These are phyloP conservation scores for Psephotus haematonotus DNA, from an alignment of 2,113 vertebrate genomes.

Conservation along the genomic window DNA sequence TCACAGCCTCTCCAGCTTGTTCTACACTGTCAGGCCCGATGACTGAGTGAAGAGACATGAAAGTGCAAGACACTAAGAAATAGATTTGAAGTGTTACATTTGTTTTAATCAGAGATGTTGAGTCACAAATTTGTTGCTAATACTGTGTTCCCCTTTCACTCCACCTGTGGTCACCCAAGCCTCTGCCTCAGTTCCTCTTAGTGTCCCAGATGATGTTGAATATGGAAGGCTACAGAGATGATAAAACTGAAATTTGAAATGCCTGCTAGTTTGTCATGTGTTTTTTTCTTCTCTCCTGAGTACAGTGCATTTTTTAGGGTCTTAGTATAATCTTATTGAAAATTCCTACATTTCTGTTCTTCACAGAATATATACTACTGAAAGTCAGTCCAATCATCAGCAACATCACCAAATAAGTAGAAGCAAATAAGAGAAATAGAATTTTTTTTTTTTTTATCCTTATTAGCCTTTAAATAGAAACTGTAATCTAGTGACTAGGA, in stretches of 20 bases:
- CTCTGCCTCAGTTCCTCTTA: background rate
- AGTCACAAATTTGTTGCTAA: background rate
- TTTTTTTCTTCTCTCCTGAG: background rate
- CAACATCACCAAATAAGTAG: background rate
- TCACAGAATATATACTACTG: background rate
- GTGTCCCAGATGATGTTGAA: background rate
- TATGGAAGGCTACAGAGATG: background rate
- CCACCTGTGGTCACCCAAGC: background rate
- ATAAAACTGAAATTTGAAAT: background rate
- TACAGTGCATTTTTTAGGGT: background rate
- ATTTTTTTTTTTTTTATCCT: background rate
- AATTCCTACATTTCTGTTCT: background rate
- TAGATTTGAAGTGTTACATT: background rate
- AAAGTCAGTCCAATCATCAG: background rate
- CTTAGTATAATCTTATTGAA: background rate
- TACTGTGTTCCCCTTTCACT: background rate
- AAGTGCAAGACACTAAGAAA: background rate
- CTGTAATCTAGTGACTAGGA: background rate
- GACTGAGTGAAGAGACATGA: background rate
- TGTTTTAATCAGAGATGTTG: background rate
- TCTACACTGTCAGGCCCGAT: fast-evolving
- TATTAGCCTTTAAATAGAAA: background rate
- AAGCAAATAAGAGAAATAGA: background rate
- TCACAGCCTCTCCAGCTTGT: background rate
- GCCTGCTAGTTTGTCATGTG: fast-evolving